Percentiles rank a stretch among this genome's conserved stretches.
Evolutionary conservation across 2,797 vertebrate genomes (phyloP).

Genomic region (Xiphophorus birchmanni): DNA sequence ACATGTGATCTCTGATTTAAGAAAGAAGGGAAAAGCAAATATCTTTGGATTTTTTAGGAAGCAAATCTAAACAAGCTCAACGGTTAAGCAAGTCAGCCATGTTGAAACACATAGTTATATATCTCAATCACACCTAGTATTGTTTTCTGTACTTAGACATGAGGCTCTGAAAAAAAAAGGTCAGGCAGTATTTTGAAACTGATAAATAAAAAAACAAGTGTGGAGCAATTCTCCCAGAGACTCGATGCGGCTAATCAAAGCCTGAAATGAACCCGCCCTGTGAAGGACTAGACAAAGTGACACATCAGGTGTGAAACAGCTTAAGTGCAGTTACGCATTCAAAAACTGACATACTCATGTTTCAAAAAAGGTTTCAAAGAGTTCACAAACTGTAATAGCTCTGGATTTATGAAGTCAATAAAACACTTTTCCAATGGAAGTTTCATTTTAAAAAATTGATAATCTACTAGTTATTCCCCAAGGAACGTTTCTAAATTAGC

Average conservation of each 20-base stretch:
- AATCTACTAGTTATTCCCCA: background rate
- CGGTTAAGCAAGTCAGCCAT: background rate
- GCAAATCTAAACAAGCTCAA: background rate
- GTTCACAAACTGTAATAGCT: background rate
- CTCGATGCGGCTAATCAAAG: background rate
- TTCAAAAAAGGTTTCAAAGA: background rate
- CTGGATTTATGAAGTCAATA: background rate
- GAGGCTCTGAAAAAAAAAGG: background rate
- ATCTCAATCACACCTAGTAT: background rate
- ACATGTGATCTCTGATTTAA: conserved; percentile 18
- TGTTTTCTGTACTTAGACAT: background rate
- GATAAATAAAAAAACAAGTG: background rate
- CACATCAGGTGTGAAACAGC: background rate
- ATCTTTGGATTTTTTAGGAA: conserved; percentile 12
- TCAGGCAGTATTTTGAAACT: background rate
- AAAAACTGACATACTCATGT: background rate
- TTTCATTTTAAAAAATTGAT: background rate
- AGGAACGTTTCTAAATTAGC: background rate
- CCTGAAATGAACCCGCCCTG: background rate
- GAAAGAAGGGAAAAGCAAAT: conserved; percentile 1
- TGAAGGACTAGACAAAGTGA: background rate
- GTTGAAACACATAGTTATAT: background rate
- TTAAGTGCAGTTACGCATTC: background rate
- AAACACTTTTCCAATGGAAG: background rate
- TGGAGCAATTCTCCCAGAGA: background rate